A percentile compares a stretch with the other conserved stretches of the same genome.
These are phyloP conservation scores for Chlorodrepanis virens DNA, from an alignment of 2,113 vertebrate genomes.

Conservation along the genomic window DNA sequence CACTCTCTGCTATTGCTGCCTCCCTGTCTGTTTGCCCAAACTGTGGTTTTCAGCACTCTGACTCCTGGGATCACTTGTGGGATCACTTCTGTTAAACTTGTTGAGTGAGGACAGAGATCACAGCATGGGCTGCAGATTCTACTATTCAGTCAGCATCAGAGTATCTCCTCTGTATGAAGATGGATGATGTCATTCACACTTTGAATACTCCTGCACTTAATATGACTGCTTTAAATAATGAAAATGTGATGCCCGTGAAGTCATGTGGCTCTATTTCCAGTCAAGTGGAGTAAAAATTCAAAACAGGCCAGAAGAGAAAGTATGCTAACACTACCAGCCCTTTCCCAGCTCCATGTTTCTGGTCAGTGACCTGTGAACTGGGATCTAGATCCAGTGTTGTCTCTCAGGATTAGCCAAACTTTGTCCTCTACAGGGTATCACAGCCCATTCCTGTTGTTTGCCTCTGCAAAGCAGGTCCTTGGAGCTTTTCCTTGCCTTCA, in stretches of 20 bases:
- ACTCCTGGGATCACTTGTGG: not conserved
- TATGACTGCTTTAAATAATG: not conserved
- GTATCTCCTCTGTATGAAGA: not conserved
- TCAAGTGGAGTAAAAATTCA: not conserved
- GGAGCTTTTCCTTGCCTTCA: not conserved
- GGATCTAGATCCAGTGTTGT: not conserved
- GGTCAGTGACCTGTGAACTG: not conserved
- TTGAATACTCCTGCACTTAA: not conserved
- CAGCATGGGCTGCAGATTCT: not conserved
- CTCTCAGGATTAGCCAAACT: not conserved
- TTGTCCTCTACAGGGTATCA: not conserved
- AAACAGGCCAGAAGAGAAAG: not conserved
- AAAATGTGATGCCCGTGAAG: not conserved
- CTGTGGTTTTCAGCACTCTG: not conserved
- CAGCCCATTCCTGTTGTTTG: not conserved
- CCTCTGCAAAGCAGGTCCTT: not conserved
- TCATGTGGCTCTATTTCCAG: not conserved
- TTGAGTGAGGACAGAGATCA: not conserved
- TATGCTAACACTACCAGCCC: not conserved
- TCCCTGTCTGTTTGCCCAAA: not conserved
- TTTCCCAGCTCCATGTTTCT: not conserved
- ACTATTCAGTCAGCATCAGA: not conserved
- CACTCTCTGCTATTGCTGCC: not conserved
- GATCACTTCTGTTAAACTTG: not conserved
- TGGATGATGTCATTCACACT: not conserved